These are phyloP conservation scores for Lasioglossum calceatum DNA, from an alignment of 2,888 invertebrate genomes.

Conservation along the genomic window DNA sequence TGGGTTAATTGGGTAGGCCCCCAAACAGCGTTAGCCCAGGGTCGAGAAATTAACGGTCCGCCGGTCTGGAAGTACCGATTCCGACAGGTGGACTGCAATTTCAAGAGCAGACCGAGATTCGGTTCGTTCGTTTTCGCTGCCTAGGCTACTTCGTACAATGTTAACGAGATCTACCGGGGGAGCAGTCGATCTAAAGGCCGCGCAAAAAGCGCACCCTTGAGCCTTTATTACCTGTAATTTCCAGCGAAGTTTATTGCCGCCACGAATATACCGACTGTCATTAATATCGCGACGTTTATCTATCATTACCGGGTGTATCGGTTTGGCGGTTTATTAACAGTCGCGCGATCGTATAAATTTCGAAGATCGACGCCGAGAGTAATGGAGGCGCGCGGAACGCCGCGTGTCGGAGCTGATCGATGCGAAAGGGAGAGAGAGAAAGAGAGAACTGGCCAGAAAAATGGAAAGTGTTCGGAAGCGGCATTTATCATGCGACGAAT, in stretches of 20 bases:
- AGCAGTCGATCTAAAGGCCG: slow-evolving; percentile 6
- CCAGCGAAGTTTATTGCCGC: slow-evolving; percentile 40
- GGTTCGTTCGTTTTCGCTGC: neutral
- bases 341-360: slow-evolving; percentile 39
- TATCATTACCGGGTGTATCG: slow-evolving; percentile 47
- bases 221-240: slow-evolving; percentile 49
- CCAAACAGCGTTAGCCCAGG: too few relatives aligned
- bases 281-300: slow-evolving; percentile 52
- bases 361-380: slow-evolving; percentile 19
- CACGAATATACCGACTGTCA: slow-evolving; percentile 50
- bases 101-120: neutral
- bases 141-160: slow-evolving; percentile 6
- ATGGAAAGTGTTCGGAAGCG: slow-evolving; percentile 18
- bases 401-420: slow-evolving; percentile 26
- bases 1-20: too few relatives aligned
- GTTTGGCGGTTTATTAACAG: slow-evolving; percentile 37
- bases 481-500: slow-evolving; percentile 43
- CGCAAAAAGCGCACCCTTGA: slow-evolving; percentile 34
- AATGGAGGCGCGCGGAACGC: neutral
- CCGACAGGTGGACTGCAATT: neutral
- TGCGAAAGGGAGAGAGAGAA: neutral
- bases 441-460: slow-evolving; percentile 6
- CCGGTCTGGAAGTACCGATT: neutral
- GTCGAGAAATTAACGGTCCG: too few relatives aligned
- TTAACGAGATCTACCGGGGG: slow-evolving; percentile 33